Evolutionary conservation across 2,797 vertebrate species (phyloP).

Genomic region (Poeciliopsis paucimaculata): DNA sequence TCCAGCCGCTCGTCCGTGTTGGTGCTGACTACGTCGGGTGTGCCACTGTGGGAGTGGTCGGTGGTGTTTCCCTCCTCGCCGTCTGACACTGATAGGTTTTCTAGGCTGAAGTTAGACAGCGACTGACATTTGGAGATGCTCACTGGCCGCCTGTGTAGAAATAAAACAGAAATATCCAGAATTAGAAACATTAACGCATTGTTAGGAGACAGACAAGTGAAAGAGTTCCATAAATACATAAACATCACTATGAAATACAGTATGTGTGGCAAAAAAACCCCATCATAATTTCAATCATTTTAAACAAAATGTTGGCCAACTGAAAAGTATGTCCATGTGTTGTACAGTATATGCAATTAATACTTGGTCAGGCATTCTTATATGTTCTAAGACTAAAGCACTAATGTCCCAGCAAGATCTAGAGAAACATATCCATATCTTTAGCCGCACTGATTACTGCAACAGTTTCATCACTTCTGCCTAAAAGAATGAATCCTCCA

Average conservation of each 20-base stretch:
- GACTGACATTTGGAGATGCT: conserved; percentile 94
- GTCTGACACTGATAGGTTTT: conserved; percentile 90
- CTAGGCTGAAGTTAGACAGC: conserved; percentile 94
- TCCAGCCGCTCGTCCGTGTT: conserved; percentile 94
- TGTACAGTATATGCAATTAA: not conserved
- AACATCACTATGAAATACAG: not conserved
- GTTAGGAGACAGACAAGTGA: not conserved
- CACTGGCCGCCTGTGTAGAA: conserved; percentile 81
- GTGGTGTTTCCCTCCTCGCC: conserved; percentile 96
- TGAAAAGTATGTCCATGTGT: not conserved
- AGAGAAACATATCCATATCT: not conserved
- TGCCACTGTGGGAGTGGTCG: conserved; percentile 93
- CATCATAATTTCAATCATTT: not conserved
- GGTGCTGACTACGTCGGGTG: conserved; percentile 94
- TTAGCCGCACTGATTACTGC: not conserved
- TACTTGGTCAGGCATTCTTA: not conserved
- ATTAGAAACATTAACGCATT: not conserved
- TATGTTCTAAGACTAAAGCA: not conserved
- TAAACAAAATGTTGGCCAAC: not conserved
- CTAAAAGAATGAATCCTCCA: not conserved
- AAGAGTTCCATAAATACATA: not conserved
- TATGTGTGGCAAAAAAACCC: not conserved
- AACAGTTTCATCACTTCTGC: not conserved
- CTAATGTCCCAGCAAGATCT: not conserved
- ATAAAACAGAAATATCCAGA: not conserved